Evolutionary conservation across 30 jellyfish, hydroid and myxozoan genomes (phyloP), one percentile per base, ranked within the genome.

Genomic region (Clytia hemisphaerica): DNA sequence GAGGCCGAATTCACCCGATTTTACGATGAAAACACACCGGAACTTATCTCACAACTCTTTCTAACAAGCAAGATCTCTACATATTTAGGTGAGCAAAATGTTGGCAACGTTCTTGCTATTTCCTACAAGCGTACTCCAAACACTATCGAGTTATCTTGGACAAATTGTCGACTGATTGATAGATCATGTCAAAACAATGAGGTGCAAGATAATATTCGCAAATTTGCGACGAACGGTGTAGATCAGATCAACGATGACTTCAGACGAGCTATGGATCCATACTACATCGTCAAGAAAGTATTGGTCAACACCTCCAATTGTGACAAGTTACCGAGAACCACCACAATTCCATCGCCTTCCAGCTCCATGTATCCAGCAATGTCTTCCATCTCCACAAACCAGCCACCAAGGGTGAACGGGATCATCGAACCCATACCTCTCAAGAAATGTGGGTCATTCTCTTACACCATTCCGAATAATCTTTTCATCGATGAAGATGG

Each of bases 401-500:
- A 74, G 10, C 59, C 64, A 0, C 79, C 83, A 31, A 38, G 55
- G 15, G 45, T 84, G 14, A 67, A 12, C 16, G 22, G 28, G 16
- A 31, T 63, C 1, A 34, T 74, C 22, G 68, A 72, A 18, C 92
- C 85, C 1, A 22, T 61, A 10, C 19, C 32, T 19, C 49, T 70
- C 25, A 59, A 46, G 10, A 5, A 12, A 3, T 77, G 96, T 31
- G 44, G 82, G 7, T 31, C 76, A 16, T 58, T 77, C 45, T 4
- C 71, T 3, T 77, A 40, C 28, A 67, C 30, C 37, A 60, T 85
- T 26, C 94, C 92, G n/a, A 82, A 63, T 15, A 67, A 85, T 48
- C 36, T 76, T 3, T 85, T 85, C 48, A 30, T 24, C 37, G 96
- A 85, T 67, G 84, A 63, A 36, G 93, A 78, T 59, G 96, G 96